These are phyloP conservation scores for Scarus forsteni DNA, from an alignment of 2,797 vertebrate genomes.

Conservation along the genomic window DNA sequence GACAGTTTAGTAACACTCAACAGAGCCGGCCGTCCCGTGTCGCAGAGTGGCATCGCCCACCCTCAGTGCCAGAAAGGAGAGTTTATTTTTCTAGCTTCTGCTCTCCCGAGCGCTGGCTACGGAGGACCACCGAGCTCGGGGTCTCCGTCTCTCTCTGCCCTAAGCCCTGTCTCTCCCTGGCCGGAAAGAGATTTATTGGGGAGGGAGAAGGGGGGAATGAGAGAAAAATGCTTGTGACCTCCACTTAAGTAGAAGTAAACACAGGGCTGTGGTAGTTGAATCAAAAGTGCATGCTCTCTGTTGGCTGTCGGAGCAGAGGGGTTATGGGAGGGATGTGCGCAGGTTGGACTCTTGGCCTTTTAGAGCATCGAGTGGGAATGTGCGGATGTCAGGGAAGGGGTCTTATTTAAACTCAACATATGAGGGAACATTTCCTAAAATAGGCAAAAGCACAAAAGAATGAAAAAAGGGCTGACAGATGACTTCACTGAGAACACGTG, in stretches of 20 bases:
- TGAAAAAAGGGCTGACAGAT: neutral
- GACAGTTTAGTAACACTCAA: slow-evolving; percentile 95
- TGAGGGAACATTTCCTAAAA: slow-evolving; percentile 2
- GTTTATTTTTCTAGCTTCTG: slow-evolving; percentile 96
- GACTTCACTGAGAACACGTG: neutral
- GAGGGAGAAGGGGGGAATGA: slow-evolving; percentile 18
- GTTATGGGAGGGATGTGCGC: slow-evolving; percentile 60
- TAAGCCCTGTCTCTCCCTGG: slow-evolving; percentile 63
- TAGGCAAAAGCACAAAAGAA: neutral
- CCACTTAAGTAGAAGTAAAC: slow-evolving; percentile 82
- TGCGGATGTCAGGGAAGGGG: slow-evolving; percentile 13
- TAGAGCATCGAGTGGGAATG: slow-evolving; percentile 18
- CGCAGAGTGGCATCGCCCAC: slow-evolving; percentile 95
- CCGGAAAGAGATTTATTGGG: slow-evolving; percentile 80
- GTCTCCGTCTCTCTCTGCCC: slow-evolving; percentile 61
- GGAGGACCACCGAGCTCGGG: slow-evolving; percentile 92
- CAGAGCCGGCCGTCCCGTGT: slow-evolving; percentile 89
- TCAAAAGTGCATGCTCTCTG: slow-evolving; percentile 69
- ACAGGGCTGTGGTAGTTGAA: slow-evolving; percentile 76
- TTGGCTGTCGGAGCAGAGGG: slow-evolving; percentile 56
- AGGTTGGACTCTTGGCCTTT: slow-evolving; percentile 44
- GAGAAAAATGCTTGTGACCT: slow-evolving; percentile 77
- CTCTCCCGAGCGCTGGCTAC: slow-evolving; percentile 83
- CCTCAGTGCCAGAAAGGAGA: slow-evolving; percentile 92
- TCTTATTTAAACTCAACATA: slow-evolving; percentile 5